Conservation (phyloP, 2,113 vertebrate genomes). For the Numenius arquata region DNA sequence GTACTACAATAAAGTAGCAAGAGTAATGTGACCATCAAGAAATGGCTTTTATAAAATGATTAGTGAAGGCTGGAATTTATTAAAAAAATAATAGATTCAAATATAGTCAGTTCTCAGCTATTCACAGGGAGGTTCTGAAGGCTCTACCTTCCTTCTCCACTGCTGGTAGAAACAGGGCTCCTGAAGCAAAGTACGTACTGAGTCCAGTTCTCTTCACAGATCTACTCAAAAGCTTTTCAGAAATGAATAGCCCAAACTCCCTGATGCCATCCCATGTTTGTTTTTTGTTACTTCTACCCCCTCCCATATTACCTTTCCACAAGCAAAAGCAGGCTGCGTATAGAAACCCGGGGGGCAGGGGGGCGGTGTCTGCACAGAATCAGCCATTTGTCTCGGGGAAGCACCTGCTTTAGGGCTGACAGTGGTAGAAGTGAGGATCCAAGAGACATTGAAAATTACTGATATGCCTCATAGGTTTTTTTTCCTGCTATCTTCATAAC, state of each 20-base stretch:
- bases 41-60: background rate
- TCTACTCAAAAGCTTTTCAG: background rate
- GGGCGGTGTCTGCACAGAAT: background rate
- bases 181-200: fast-evolving
- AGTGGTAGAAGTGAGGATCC: background rate
- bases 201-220: background rate
- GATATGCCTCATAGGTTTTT: background rate
- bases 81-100: background rate
- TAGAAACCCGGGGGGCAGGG: background rate
- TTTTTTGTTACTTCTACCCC: background rate
- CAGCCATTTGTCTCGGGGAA: background rate
- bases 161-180: background rate
- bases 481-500: background rate
- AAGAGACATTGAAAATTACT: background rate
- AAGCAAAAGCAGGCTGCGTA: background rate
- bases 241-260: background rate
- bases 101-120: background rate
- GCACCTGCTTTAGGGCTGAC: background rate
- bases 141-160: background rate
- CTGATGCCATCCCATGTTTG: background rate
- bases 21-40: background rate
- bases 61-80: background rate
- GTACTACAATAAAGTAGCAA: background rate
- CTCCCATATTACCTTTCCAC: background rate
- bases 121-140: background rate